A percentile compares a stretch with the other conserved stretches of the same genome.
Conservation (phyloP, 2,113 vertebrate species). For the Phyllostomus hastatus region DNA sequence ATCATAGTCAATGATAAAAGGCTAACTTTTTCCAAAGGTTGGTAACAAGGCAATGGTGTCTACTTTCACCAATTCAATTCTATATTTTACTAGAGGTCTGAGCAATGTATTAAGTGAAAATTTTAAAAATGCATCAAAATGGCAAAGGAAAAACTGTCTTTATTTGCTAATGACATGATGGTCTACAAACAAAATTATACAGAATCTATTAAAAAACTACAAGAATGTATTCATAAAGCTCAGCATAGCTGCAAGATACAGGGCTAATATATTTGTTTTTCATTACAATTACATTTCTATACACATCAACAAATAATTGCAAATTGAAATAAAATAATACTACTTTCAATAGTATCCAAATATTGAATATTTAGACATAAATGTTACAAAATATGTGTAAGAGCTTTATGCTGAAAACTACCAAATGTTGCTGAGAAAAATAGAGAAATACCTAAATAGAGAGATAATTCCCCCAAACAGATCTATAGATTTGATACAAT, state of each 20-base stretch:
- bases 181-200: background rate
- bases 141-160: background rate
- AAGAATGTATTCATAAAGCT: background rate
- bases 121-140: background rate
- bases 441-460: background rate
- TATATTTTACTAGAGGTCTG: background rate
- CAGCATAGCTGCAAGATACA: background rate
- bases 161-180: background rate
- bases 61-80: background rate
- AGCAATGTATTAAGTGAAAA: background rate
- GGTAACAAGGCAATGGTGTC: background rate
- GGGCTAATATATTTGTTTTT: background rate
- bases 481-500: background rate
- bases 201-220: background rate
- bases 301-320: background rate
- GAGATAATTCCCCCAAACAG: background rate
- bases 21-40: background rate
- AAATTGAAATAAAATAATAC: background rate
- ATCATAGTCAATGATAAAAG: background rate
- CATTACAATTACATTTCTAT: background rate
- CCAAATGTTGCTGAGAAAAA: background rate
- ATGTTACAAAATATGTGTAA: background rate
- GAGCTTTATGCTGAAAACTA: background rate
- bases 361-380: background rate
- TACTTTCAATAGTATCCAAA: background rate